Base-by-base conservation (phyloP, 2,888 invertebrate species). In the Agriopis leucophaearia region DNA sequence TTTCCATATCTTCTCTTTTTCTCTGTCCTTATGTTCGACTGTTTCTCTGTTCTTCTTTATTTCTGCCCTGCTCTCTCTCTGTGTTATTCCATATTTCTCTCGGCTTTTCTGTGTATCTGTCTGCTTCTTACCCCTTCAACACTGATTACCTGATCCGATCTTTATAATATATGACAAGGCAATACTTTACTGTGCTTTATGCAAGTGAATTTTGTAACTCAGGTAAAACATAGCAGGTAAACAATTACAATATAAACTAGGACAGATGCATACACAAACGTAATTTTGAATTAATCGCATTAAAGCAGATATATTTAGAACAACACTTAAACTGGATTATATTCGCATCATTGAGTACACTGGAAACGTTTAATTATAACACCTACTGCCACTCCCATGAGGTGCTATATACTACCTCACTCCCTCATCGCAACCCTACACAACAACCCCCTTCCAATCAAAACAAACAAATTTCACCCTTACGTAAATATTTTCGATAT, bases 401-500 rank as follows among this genome's bases (percentile, higher is more conserved):
- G 69, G 65, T 65, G 52, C 48, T 38, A 66, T 70, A 65, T 57
- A 65, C 64, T 64, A 64, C 63, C 64, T 45, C 60, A 16, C 27
- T 27, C 27, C 27, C 27, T 27, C 27, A 27, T 27, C 4, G 27
- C 71, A 67, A 61, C 18, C 50, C 69, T 13, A 16, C 3, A n/a
- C 67, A 47, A 67, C 64, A 52, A 52, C 66, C 10, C 61, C 64
- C 54, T 36, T 64, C 66, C 16, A 60, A 76, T 78, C 72, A 80
- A 76, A 78, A 81, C 74, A 80, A 72, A 78, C 75, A 71, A 81
- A 79, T 78, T 75, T 79, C 72, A 64, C 63, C 62, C 44, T 38
- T 48, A 42, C 50, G 58, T 54, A 64, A 70, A 70, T 57, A 61
- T 64, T 61, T 63, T 63, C 36, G 15, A 61, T 50, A 59, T 51